These are phyloP conservation scores for Adela reaumurella DNA, from an alignment of 2,888 invertebrate species.

Conservation along the genomic window DNA sequence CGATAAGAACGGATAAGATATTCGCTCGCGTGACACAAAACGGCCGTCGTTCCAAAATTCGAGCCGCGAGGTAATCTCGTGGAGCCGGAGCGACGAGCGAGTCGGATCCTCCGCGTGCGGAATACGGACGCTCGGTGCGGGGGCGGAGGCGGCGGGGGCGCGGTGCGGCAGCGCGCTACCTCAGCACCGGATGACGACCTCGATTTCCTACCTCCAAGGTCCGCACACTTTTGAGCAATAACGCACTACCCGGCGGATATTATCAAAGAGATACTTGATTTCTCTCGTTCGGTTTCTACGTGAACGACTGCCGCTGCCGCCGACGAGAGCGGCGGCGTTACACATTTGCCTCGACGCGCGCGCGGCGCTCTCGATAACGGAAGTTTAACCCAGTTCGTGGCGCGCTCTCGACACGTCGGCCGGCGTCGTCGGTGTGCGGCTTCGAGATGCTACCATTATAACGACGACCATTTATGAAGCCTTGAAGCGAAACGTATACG, in stretches of 20 bases:
- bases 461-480: background rate
- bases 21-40: no score
- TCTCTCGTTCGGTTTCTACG: background rate
- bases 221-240: conserved; percentile 11
- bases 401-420: background rate
- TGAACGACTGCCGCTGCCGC: background rate
- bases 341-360: conserved; percentile 2
- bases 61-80: no score
- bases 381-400: conserved; percentile 15
- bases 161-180: conserved; percentile 24
- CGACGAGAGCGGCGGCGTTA: background rate
- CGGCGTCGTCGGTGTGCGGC: background rate
- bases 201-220: conserved; percentile 35
- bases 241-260: background rate
- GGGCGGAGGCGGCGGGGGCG: background rate
- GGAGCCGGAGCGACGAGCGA: no score
- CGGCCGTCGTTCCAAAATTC: no score
- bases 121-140: no score
- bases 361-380: conserved; percentile 14
- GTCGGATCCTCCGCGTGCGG: no score
- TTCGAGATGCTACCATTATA: background rate
- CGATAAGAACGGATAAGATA: no score
- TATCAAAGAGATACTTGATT: background rate
- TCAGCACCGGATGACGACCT: conserved; percentile 21
- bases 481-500: background rate